Conservation (phyloP, 1,140 invertebrate genomes). For the Drosophila mayri region DNA sequence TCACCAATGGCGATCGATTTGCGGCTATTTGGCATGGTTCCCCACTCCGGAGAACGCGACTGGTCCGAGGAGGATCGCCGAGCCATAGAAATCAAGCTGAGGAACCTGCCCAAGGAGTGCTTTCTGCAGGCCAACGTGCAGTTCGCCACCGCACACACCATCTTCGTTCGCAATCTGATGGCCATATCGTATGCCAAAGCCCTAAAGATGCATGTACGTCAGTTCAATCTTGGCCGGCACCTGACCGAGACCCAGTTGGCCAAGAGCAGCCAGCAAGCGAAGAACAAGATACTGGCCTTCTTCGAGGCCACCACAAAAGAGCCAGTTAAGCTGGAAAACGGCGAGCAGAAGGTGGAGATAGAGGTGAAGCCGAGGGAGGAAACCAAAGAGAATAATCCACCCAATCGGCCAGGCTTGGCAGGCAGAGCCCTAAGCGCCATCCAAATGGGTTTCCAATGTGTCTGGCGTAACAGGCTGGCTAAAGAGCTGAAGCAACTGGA, state of each 20-base stretch:
- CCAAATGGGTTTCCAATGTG: neutral
- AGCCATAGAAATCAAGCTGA: neutral
- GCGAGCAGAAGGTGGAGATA: neutral
- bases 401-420: too few relatives aligned
- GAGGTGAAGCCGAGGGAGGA: neutral
- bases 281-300: neutral
- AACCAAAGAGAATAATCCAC: neutral
- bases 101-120: neutral
- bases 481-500: too few relatives aligned
- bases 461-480: neutral
- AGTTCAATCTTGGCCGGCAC: neutral
- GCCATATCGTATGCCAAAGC: neutral
- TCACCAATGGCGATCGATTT: slow-evolving; percentile 40
- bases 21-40: slow-evolving; percentile 21
- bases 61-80: neutral
- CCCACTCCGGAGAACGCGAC: neutral
- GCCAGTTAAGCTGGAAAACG: neutral
- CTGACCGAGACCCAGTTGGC: neutral
- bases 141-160: slow-evolving; percentile 9
- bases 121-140: slow-evolving; percentile 10
- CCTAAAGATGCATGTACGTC: neutral
- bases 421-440: too few relatives aligned
- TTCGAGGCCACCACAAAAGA: neutral
- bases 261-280: neutral
- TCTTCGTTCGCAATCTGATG: neutral